Evolutionary conservation across 2,113 vertebrate genomes (phyloP), one percentile per base, ranked within the genome.

Genomic region (Zapornia atra): DNA sequence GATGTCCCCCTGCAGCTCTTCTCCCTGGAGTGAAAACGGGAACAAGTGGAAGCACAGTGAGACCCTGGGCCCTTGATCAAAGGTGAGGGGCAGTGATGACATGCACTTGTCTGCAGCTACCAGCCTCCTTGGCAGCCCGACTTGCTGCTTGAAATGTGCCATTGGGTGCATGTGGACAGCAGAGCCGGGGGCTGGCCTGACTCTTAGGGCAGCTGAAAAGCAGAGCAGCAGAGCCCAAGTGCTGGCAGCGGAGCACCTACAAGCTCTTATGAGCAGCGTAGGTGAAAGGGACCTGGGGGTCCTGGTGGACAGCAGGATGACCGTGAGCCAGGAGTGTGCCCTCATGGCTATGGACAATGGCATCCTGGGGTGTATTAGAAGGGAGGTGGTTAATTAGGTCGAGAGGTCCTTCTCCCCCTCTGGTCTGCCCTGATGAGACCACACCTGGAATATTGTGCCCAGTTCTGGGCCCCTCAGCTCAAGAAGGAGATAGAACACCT

Each of bases 81-180:
- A 64, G 25, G 31, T 17, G 54, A 78, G 46, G 31, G 10, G 9
- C 18, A 28, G 42, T 6, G 65, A 16, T 59, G 77, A 29, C 73
- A 59, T 63, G 57, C 20, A 12, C n/a, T 53, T 48, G 12, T 38
- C 40, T 81, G 83, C 80, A 70, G 72, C 68, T 84, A 42, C 72
- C 59, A 50, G 31, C 20, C 75, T 54, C 6, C 0, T 3, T 14
- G 70, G 46, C 70, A 94, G 85, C 42, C 64, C 48, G 68, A 22
- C 12, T 33, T 18, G 9, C 40, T 48, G 64, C 50, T 57, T 36
- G 77, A 63, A 84, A 70, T 12, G 40, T 17, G 29, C 66, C 28
- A 6, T 1, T 0, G 5, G 1, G 3, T 24, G 25, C 13, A 4
- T 29, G 19, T n/a, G 70, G 63, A 11, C 3, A 48, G 63, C 61